phyloP scores from a whole-genome alignment of 2,797 vertebrate genomes.

The Gymnoscopelus braueri region DNA sequence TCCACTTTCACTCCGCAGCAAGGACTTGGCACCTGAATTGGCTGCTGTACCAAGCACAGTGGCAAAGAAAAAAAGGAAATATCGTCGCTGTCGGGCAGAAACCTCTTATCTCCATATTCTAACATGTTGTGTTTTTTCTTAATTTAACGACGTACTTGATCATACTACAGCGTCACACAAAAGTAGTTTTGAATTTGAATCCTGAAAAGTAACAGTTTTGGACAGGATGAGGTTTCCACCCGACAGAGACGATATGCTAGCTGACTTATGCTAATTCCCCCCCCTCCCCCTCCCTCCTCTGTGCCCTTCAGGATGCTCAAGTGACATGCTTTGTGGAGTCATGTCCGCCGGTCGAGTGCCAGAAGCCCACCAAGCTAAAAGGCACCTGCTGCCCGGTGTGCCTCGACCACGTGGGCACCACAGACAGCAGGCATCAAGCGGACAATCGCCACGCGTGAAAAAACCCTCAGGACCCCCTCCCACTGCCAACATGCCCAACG shows the following conservation, averaged over 20 bases:
- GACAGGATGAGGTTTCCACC: no score
- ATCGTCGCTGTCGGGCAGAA: no score
- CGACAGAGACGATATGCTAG: no score
- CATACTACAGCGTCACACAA: no score
- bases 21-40: no score
- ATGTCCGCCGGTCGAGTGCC: constrained; percentile 82
- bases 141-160: no score
- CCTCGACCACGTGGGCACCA: constrained; percentile 53
- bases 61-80: no score
- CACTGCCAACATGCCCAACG: constrained; percentile 29
- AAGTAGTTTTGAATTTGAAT: no score
- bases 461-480: constrained; percentile 73
- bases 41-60: no score
- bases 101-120: no score
- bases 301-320: constrained; percentile 84
- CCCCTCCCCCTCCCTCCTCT: background rate
- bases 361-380: constrained; percentile 82
- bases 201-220: no score
- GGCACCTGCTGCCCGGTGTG: constrained; percentile 91
- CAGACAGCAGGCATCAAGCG: constrained; percentile 18
- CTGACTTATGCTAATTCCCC: background rate
- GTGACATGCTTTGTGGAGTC: constrained; percentile 94
- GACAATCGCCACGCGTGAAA: constrained; percentile 45
- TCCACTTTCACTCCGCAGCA: background rate
- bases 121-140: no score